Evolutionary conservation across 1,140 invertebrate genomes (phyloP).

Genomic region (Eurytemora carolleeae): DNA sequence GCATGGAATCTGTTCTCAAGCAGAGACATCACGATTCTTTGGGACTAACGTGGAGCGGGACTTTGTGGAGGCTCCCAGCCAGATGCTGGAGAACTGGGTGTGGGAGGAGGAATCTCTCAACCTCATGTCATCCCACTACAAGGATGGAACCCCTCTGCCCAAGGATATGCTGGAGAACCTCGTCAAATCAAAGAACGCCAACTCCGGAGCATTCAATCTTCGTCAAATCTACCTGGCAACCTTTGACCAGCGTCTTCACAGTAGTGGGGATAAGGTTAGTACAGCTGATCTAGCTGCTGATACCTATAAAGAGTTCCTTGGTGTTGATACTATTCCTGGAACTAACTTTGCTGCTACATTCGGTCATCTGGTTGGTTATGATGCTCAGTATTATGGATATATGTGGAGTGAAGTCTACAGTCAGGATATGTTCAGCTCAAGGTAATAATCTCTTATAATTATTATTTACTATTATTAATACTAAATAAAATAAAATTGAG

Average conservation of each 20-base stretch:
- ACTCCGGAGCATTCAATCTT: constrained; percentile 32
- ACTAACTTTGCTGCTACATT: constrained; percentile 35
- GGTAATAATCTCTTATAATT: no score
- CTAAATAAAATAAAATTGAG: no score
- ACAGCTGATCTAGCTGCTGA: constrained; percentile 27
- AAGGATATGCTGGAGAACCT: constrained; percentile 30
- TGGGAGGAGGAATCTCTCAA: constrained; percentile 32
- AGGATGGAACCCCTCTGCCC: constrained; percentile 26
- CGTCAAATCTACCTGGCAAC: constrained; percentile 31
- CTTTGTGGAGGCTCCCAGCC: constrained; percentile 36
- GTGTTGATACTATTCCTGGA: constrained; percentile 26
- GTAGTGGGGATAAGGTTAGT: constrained; percentile 24
- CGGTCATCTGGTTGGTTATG: constrained; percentile 34
- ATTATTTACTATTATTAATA: no score
- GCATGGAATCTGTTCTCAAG: constrained; percentile 32
- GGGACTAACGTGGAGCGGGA: constrained; percentile 33
- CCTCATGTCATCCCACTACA: constrained; percentile 32
- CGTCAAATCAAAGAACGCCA: constrained; percentile 28
- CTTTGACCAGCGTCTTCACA: constrained; percentile 33
- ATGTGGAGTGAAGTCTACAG: constrained; percentile 38
- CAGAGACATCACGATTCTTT: constrained; percentile 28
- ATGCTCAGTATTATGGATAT: constrained; percentile 37
- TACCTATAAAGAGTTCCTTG: constrained; percentile 27
- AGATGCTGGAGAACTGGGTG: constrained; percentile 39
- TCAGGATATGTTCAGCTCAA: constrained; percentile 35